Conservation (phyloP, 2,113 vertebrate species). For the Passer montanus region DNA sequence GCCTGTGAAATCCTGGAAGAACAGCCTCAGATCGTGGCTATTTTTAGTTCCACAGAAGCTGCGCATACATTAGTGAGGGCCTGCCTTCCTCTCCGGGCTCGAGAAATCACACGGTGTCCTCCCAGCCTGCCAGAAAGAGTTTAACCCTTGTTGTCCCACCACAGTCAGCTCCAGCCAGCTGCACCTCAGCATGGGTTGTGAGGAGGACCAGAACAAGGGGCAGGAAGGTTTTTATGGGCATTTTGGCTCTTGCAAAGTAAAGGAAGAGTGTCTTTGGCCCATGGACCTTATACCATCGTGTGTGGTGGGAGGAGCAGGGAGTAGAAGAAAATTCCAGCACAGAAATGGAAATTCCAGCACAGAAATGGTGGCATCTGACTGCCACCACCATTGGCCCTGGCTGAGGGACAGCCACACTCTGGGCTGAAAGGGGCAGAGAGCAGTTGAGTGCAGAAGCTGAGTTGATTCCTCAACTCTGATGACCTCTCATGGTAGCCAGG, state of each 20-base stretch:
- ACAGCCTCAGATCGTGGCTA: constrained; percentile 55
- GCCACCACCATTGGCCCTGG: neutral
- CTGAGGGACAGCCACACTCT: neutral
- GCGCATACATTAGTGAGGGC: constrained; percentile 44
- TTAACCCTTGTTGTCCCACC: neutral
- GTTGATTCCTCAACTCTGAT: neutral
- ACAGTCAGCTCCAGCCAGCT: neutral
- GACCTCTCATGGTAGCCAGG: neutral
- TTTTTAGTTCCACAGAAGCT: constrained; percentile 63
- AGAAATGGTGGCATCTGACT: neutral
- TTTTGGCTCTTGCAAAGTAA: neutral
- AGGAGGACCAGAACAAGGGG: neutral
- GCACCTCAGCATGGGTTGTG: fast-evolving
- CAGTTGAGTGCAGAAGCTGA: neutral
- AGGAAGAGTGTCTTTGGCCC: neutral
- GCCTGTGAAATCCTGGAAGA: constrained; percentile 67
- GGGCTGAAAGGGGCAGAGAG: neutral
- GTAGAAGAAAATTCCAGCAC: neutral
- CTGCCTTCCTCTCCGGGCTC: constrained; percentile 24
- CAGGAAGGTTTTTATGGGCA: neutral
- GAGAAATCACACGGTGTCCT: constrained; percentile 24
- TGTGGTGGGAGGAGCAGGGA: neutral
- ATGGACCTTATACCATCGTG: fast-evolving
- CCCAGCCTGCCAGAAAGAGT: neutral
- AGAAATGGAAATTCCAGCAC: neutral